Base-by-base conservation (phyloP, 2,797 vertebrate species). In the Helostoma temminkii region DNA sequence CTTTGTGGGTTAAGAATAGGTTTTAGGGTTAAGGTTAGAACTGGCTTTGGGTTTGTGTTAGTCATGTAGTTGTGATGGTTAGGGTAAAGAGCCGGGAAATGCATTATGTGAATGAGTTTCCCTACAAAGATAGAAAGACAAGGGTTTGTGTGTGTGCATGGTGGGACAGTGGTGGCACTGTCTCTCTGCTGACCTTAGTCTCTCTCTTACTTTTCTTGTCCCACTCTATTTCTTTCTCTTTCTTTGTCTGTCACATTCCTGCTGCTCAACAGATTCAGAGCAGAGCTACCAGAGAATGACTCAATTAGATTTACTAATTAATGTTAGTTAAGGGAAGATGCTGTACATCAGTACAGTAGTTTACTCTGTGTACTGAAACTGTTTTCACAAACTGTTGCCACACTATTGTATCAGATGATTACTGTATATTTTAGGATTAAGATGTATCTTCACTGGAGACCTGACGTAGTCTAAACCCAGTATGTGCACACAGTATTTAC, bases 221-320 rank as follows among this genome's bases (percentile, higher is more conserved):
- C 63, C 64, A 24, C 71, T 75, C 61, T 30, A 22, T 80, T 63
- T 71, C 62, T 58, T 75, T 52, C 62, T 77, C 45, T 80, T 74
- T 81, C 78, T 86, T 58, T 75, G 69, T 66, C 50, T 57, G 82
- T 85, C 87, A 64, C 86, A 86, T 87, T 87, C 84, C 70, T 82
- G 68, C 63, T 81, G 76, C 15, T 78, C 76, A 85, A 9, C 69
- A 62, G 50, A 52, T 66, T 61, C 18, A 28, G 53, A 55, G 59
- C 28, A 4, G 42, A 62, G 54, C 60, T 11, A 56, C 43, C 52
- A 6, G 45, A 59, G 26, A 67, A 39, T 52, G 45, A 22, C 53
- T 6, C 57, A 14, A 32, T 66, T 36, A 37, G 6, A 37, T 60
- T 57, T 8, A 32, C 58, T 42, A 24, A 60, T 57, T 19, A 6